Evolutionary conservation across 2,888 invertebrate genomes (phyloP).

Genomic region (Amphipyra berbera): DNA sequence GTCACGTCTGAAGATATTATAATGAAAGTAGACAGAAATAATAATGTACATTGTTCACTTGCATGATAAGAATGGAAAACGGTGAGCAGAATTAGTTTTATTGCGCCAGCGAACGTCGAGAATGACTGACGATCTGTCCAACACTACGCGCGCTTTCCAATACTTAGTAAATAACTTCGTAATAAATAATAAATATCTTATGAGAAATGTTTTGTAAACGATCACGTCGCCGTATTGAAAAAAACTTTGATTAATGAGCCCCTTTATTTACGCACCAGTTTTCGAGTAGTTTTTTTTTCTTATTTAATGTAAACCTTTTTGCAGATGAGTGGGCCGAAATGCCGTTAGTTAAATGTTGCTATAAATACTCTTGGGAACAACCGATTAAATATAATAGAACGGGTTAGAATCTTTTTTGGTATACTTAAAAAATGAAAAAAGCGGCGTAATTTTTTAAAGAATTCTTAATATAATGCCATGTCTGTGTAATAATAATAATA

Average conservation of each 20-base stretch:
- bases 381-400: background rate
- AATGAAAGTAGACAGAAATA: conserved; percentile 34
- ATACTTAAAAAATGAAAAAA: too few species aligned
- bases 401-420: background rate
- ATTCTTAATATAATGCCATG: too few species aligned
- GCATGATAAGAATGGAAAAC: conserved; percentile 53
- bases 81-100: conserved; percentile 33
- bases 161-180: conserved; percentile 46
- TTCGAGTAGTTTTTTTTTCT: conserved; percentile 16
- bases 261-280: conserved; percentile 19
- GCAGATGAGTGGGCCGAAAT: conserved; percentile 5
- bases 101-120: conserved; percentile 23
- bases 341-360: background rate
- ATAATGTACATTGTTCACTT: conserved; percentile 41
- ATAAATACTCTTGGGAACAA: background rate
- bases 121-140: conserved; percentile 47
- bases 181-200: conserved; percentile 52
- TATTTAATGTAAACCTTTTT: conserved; percentile 14
- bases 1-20: conserved; percentile 29
- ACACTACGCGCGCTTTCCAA: conserved; percentile 29
- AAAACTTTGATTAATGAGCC: conserved; percentile 38
- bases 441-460: too few species aligned
- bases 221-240: conserved; percentile 40
- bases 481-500: too few species aligned
- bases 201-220: conserved; percentile 43